Evolutionary conservation across 2,888 invertebrate species (phyloP).

Genomic region (Lithosia quadra): DNA sequence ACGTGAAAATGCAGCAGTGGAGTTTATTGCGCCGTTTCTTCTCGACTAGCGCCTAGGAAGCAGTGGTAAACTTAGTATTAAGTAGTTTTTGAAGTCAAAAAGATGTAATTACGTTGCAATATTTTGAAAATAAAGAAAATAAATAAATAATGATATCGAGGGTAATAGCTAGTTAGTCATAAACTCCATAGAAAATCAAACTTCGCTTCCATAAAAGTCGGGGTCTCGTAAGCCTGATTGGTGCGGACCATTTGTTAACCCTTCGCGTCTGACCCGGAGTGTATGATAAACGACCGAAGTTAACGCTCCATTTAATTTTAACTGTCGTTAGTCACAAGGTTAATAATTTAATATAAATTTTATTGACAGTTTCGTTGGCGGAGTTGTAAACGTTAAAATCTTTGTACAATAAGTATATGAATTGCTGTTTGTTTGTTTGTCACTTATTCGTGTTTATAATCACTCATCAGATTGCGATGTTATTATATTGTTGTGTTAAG

Average conservation of each 20-base stretch:
- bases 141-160: too few relatives aligned
- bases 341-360: constrained; percentile 40
- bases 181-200: constrained; percentile 9
- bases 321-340: constrained; percentile 44
- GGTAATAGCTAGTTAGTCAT: background rate
- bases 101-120: too few relatives aligned
- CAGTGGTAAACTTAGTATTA: too few relatives aligned
- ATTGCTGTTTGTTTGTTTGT: background rate
- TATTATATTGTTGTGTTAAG: too few relatives aligned
- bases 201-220: constrained; percentile 31
- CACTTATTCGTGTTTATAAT: background rate
- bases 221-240: constrained; percentile 57
- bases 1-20: too few relatives aligned
- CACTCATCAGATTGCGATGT: too few relatives aligned
- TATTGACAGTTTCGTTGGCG: background rate
- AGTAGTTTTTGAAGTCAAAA: too few relatives aligned
- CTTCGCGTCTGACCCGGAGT: constrained; percentile 49
- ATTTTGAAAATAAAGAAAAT: too few relatives aligned
- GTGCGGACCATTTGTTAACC: constrained; percentile 65
- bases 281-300: constrained; percentile 54
- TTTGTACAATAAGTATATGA: background rate
- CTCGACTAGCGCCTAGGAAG: too few relatives aligned
- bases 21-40: too few relatives aligned
- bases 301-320: constrained; percentile 56
- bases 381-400: background rate